A percentile compares a stretch with the other conserved stretches of the same genome.
Evolutionary conservation across 2,888 invertebrate species (phyloP).

Genomic region (Ephialtes manifestator): DNA sequence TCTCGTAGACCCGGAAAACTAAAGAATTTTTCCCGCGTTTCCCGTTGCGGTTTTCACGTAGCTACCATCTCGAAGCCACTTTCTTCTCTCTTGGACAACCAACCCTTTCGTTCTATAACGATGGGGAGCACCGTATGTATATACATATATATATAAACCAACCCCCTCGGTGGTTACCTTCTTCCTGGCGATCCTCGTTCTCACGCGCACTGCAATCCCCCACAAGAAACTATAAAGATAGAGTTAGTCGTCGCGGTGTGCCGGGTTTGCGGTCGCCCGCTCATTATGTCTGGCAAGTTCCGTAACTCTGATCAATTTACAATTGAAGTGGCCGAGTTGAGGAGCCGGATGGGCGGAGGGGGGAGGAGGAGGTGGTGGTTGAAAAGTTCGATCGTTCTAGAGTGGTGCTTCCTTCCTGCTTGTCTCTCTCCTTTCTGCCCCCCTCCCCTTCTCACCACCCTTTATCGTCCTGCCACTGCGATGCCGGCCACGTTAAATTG

Average conservation of each 20-base stretch:
- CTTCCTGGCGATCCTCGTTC: constrained; percentile 23
- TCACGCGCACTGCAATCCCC: constrained; percentile 34
- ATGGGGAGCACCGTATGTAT: not conserved
- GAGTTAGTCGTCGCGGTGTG: constrained; percentile 44
- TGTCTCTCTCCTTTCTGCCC: not conserved
- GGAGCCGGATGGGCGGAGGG: not conserved
- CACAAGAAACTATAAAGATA: constrained; percentile 39
- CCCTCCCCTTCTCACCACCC: not conserved
- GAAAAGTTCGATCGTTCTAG: constrained; percentile 54
- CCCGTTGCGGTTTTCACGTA: not conserved
- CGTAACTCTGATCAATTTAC: constrained; percentile 78
- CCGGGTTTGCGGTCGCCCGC: constrained; percentile 37
- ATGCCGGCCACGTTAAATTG: constrained; percentile 22
- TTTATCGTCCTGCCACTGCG: not conserved
- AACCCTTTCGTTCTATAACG: constrained; percentile 21
- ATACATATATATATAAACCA: not conserved
- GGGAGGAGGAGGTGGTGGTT: constrained; percentile 8
- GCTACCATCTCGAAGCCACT: constrained; percentile 3
- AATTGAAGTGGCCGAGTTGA: constrained; percentile 75
- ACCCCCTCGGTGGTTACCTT: constrained; percentile 13
- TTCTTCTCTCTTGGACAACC: constrained; percentile 1
- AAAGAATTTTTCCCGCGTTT: constrained; percentile 47
- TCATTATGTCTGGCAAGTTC: constrained; percentile 76
- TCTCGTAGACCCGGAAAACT: constrained; percentile 31
- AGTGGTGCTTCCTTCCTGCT: constrained; percentile 3